phyloP scores from a whole-genome alignment of 2,113 vertebrate genomes.

The Glaucidium brasilianum region DNA sequence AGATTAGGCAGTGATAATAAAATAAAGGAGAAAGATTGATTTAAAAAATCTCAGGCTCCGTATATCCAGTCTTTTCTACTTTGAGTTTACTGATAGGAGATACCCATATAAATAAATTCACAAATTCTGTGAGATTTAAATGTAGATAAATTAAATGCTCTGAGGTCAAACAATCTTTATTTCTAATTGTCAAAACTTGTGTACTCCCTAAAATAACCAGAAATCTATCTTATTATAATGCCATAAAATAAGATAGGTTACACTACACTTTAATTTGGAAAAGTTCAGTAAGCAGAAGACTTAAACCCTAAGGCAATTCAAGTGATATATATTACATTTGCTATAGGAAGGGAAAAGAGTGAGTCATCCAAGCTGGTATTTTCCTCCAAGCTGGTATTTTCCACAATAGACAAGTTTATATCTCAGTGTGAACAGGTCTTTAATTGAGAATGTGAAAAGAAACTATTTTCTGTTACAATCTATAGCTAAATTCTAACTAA shows the following conservation, averaged over 20 bases:
- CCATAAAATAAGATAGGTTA: background rate
- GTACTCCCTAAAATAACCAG: background rate
- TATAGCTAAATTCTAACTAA: background rate
- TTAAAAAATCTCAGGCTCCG: background rate
- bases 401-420: background rate
- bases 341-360: background rate
- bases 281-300: background rate
- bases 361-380: background rate
- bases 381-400: background rate
- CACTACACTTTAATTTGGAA: background rate
- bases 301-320: background rate
- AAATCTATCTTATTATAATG: background rate
- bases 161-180: background rate
- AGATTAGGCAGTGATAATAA: background rate
- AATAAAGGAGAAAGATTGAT: background rate
- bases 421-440: background rate
- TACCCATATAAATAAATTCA: background rate
- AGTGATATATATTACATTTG: background rate
- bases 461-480: background rate
- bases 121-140: background rate
- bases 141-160: background rate
- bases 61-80: background rate
- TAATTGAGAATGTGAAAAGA: background rate
- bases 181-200: background rate
- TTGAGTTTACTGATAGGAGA: background rate